Evolutionary conservation across 2,888 invertebrate species (phyloP), one percentile per base, ranked within the genome.

Genomic region (Eupelmus urozonus): DNA sequence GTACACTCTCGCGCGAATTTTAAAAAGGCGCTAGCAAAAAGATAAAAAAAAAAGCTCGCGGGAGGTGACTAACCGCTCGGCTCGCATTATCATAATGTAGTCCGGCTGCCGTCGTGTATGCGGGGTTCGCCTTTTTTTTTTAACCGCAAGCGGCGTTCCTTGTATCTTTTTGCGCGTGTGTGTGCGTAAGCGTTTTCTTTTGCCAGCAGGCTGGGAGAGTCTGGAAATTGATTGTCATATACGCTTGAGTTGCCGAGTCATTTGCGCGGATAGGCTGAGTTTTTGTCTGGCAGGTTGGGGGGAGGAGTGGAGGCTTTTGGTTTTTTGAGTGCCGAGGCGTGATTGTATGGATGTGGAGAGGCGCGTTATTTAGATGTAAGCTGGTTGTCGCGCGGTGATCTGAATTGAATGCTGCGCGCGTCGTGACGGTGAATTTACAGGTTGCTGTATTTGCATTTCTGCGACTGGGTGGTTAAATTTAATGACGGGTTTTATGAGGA

Each of bases 41-140:
- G 34, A 34, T 3, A 34, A 34, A 34, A 34, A 67, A 74, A 49
- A 40, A 34, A 27, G 29, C 57, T 20, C 49, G n/a, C 16, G 9
- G 5, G 63, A 66, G 66, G 40, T 29, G 69, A 60, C 18, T 62
- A 67, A 59, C 51, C 74, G 25, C 34, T 13, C 2, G 25, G 23
- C 40, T 18, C 34, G 53, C 53, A 62, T 72, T 72, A 72, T 62
- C 34, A 40, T 72, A 69, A 69, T 71, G 59, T 29, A 49, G 42
- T 9, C 42, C 20, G 20, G 20, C 34, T 51, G 51, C 18, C 11
- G 60, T 60, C 27, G 60, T 34, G 1, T 2, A 3, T 16, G 13
- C 25, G 4, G 3, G 20, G 49, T 11, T n/a, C 9, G 49, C 20
- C 16, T 45, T 45, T 16, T 45, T 45, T 45, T 45, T 45, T 34